Evolutionary conservation across 2,113 vertebrate genomes (phyloP).

Genomic region (Pristiophorus japonicus): DNA sequence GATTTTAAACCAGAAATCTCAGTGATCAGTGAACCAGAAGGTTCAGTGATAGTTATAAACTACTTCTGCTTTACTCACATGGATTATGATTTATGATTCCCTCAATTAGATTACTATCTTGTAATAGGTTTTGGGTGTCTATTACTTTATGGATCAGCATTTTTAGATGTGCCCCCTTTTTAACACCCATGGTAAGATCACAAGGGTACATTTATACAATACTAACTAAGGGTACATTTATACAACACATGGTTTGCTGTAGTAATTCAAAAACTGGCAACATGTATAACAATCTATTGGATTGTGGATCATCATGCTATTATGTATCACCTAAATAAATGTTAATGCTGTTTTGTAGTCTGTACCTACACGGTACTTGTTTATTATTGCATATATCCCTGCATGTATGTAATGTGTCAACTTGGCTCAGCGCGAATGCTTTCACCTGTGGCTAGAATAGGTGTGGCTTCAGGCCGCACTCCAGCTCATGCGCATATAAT

Average conservation of each 20-base stretch:
- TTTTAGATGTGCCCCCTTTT: background rate
- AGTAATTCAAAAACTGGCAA: too few relatives aligned
- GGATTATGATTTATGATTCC: background rate
- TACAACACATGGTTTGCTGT: background rate
- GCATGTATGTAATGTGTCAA: background rate
- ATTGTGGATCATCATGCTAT: background rate
- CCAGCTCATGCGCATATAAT: too few relatives aligned
- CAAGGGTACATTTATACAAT: background rate
- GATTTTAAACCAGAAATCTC: slow-evolving; percentile 14
- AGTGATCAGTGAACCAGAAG: too few relatives aligned
- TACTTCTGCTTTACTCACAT: background rate
- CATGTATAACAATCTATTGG: background rate
- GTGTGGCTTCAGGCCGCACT: background rate
- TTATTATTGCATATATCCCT: background rate
- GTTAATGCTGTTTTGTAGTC: background rate
- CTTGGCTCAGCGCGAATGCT: background rate
- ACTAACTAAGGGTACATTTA: background rate
- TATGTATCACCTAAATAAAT: background rate
- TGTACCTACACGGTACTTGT: background rate
- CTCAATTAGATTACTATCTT: background rate
- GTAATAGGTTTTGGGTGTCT: background rate
- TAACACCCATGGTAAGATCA: too few relatives aligned
- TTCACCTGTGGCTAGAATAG: background rate
- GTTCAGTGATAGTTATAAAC: background rate
- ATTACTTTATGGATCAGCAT: background rate